A percentile compares a stretch with the other conserved stretches of the same genome.
These are phyloP conservation scores for Passerculus sandwichensis DNA, from an alignment of 2,797 vertebrate genomes.

Conservation along the genomic window DNA sequence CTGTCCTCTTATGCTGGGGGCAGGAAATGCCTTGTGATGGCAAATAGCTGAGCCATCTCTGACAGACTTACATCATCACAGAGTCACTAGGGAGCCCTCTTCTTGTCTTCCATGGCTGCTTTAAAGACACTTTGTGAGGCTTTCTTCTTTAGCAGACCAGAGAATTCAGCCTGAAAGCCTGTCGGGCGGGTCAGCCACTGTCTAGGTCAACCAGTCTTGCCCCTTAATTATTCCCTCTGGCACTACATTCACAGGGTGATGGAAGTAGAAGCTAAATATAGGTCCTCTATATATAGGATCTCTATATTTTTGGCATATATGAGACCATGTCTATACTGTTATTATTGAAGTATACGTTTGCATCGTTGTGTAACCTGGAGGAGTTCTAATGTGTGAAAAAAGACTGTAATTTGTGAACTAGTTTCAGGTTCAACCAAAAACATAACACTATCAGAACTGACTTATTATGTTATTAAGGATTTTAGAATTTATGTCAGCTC, in stretches of 20 bases:
- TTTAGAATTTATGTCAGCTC: neutral
- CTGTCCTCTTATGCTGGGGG: conserved; percentile 8
- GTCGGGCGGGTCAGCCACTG: conserved; percentile 15
- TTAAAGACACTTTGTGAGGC: conserved; percentile 63
- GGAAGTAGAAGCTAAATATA: conserved; percentile 55
- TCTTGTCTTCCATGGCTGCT: conserved; percentile 57
- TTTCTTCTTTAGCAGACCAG: conserved; percentile 62
- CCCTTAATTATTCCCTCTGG: conserved; percentile 68
- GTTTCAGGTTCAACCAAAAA: neutral
- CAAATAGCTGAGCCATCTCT: conserved; percentile 49
- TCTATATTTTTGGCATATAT: neutral
- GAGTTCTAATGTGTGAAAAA: neutral
- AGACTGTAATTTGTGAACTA: neutral
- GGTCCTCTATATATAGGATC: conserved; percentile 12
- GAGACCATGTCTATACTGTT: neutral
- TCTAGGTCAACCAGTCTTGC: conserved; percentile 62
- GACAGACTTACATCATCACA: conserved; percentile 46
- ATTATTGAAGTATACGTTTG: neutral
- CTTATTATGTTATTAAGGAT: neutral
- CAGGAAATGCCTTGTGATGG: conserved; percentile 56
- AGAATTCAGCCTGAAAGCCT: conserved; percentile 59
- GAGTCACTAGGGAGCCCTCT: conserved; percentile 13
- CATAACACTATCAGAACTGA: neutral
- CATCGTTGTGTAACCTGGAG: neutral
- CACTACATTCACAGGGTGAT: conserved; percentile 48